Evolutionary conservation across 2,888 invertebrate genomes (phyloP), one percentile per base, ranked within the genome.

Genomic region (Pseudeuparius sepicola): DNA sequence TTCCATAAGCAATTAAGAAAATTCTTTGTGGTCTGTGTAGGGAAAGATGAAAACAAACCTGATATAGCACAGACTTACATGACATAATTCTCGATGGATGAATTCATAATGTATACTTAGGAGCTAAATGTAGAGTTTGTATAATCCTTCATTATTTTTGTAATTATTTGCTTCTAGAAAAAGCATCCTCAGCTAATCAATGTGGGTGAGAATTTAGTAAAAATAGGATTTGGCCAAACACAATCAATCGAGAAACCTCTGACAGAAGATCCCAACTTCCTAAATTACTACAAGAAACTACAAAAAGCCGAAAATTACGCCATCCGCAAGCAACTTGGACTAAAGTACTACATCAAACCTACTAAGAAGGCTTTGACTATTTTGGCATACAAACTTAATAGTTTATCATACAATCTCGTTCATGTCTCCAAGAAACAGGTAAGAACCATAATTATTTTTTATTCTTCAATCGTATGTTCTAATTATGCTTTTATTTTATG

Each of bases 141-240:
- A n/a, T n/a, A n/a, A n/a, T n/a, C n/a, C n/a, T 25, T 14, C 17
- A 27, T 15, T 14, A 18, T 30, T n/a, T 20, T 14, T 33, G 33
- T 25, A 25, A 24, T 3, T 29, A 16, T 17, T 29, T 24, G 6
- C n/a, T 20, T 20, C n/a, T n/a, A 20, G 20, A 20, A 20, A 20
- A 34, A 39, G 32, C n/a, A n/a, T n/a, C 39, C 31, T 24, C 38
- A 47, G 26, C 61, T 62, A 5, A 45, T 70, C 15, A 59, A 68
- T 44, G 60, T 76, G 36, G 73, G 70, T 1, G 65, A 69, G 44
- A 64, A 66, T 27, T 56, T 74, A 26, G 53, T 67, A 1, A 59
- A 55, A 48, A 55, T 70, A 37, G 69, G 69, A 55, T 92, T 90
- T 55, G 92, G 86, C 0, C 86, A 87, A 0, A 41, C 51, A 9